phyloP scores from a whole-genome alignment of 2,797 vertebrate genomes.

The Synanceia verrucosa region DNA sequence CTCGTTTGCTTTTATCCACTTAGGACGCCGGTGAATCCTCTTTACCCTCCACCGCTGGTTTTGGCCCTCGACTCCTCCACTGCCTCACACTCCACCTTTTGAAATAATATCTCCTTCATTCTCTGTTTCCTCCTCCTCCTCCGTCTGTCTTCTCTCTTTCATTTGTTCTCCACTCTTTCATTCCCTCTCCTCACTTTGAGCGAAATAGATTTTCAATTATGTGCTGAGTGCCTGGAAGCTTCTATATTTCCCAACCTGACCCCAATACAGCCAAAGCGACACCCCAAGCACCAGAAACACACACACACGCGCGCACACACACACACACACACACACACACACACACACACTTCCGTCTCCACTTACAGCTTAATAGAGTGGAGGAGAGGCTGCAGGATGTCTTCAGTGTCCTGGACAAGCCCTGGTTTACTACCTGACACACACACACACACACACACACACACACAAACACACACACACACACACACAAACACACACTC shows the following conservation, averaged over 20 bases:
- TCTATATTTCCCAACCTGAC: conserved; percentile 84
- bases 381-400: conserved; percentile 67
- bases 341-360: conserved; percentile 67
- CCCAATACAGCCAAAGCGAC: conserved; percentile 80
- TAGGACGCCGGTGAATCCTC: conserved; percentile 49
- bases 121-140: conserved; percentile 31
- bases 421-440: conserved; percentile 52
- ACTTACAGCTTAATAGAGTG: conserved; percentile 78
- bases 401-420: conserved; percentile 63
- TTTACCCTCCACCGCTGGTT: conserved; percentile 29
- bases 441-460: conserved; percentile 11
- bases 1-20: conserved; percentile 73
- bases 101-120: conserved; percentile 65
- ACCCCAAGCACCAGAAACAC: conserved; percentile 61
- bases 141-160: conserved; percentile 69
- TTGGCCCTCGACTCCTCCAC: conserved; percentile 57
- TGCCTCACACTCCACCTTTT: conserved; percentile 54
- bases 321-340: conserved; percentile 30
- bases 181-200: conserved; percentile 81
- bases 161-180: conserved; percentile 76
- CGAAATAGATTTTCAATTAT: conserved; percentile 88
- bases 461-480: conserved; percentile 46
- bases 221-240: conserved; percentile 85
- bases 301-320: conserved; percentile 34
- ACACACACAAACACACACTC: background rate